Percentiles rank a stretch among this genome's conserved stretches.
Evolutionary conservation across 2,888 invertebrate species (phyloP).

Genomic region (Drosophila quinaria): DNA sequence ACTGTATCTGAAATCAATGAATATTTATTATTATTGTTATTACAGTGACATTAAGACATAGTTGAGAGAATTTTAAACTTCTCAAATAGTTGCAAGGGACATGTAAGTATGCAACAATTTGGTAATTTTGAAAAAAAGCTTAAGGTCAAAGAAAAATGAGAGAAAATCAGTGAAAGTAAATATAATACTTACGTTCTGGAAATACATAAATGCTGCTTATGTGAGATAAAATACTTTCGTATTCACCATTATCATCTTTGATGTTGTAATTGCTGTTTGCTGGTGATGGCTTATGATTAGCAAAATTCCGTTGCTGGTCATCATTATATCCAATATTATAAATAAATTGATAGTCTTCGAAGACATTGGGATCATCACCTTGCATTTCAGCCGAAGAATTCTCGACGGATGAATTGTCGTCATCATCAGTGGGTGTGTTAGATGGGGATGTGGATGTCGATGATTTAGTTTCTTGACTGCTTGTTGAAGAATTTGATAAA

Average conservation of each 20-base stretch:
- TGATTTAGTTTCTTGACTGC: neutral
- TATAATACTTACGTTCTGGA: conserved; percentile 74
- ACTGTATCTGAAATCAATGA: neutral
- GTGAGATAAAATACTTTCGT: conserved; percentile 78
- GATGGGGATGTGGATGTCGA: neutral
- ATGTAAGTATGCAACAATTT: no score
- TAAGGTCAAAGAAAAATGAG: no score
- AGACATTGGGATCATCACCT: conserved; percentile 63
- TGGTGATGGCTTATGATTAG: neutral
- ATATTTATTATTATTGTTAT: no score
- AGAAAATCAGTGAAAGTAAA: no score
- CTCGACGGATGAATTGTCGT: conserved; percentile 4
- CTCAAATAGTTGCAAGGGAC: no score
- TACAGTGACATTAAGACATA: no score
- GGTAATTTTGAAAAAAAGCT: no score
- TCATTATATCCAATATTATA: conserved; percentile 25
- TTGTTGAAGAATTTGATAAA: neutral
- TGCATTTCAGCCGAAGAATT: conserved; percentile 67
- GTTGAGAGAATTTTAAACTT: no score
- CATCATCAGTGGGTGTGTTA: neutral
- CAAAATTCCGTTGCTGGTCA: conserved; percentile 12
- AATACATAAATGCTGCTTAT: conserved; percentile 84
- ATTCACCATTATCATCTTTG: conserved; percentile 42
- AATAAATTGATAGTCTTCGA: conserved; percentile 36
- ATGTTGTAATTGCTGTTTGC: conserved; percentile 13